Conservation (phyloP, 2,797 vertebrate genomes). For the Rhynchotus rufescens region DNA sequence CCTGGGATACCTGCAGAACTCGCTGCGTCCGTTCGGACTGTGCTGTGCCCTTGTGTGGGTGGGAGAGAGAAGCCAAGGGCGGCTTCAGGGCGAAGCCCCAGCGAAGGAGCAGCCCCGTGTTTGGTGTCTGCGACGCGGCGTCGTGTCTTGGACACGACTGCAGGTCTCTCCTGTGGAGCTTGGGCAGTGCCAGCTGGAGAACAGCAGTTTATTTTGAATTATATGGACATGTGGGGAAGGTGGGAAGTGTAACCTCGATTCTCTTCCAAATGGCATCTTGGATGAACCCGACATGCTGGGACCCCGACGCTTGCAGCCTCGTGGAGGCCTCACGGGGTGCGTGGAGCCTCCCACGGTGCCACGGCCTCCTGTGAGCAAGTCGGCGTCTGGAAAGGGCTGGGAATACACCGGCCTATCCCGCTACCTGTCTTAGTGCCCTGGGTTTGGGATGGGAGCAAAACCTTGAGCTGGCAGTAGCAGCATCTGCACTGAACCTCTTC, state of each 20-base stretch:
- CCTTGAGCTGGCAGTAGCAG: neutral
- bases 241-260: neutral
- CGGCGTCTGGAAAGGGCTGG: neutral
- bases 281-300: neutral
- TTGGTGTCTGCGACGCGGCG: neutral
- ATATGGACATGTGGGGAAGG: neutral
- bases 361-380: neutral
- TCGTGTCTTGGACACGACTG: neutral
- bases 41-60: neutral
- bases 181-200: fast-evolving
- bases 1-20: neutral
- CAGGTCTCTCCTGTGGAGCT: fast-evolving
- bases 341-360: too few relatives aligned
- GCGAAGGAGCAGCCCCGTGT: neutral
- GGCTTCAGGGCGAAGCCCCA: neutral
- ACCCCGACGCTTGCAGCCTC: too few relatives aligned
- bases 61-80: neutral
- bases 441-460: neutral
- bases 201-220: neutral
- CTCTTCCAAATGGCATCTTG: neutral
- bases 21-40: fast-evolving
- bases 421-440: neutral
- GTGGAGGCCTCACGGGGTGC: too few relatives aligned
- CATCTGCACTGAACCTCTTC: neutral
- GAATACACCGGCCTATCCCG: neutral